phyloP scores from a whole-genome alignment of 1,140 invertebrate genomes.

The Drosophila nikananu region DNA sequence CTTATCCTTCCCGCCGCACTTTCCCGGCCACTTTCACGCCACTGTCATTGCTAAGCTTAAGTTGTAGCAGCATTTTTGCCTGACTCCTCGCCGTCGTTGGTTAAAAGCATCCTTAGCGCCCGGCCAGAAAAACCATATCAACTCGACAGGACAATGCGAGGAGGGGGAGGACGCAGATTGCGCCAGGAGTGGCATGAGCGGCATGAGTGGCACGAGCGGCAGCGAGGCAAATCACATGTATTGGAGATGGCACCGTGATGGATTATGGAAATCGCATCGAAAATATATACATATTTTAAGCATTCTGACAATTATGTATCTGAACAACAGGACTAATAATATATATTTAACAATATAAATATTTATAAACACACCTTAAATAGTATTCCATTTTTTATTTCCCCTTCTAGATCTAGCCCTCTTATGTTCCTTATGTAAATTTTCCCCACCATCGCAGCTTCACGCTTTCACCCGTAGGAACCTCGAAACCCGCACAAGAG shows the following conservation, averaged over 20 bases:
- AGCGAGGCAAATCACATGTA: conserved; percentile 3
- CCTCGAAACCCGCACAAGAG: background rate
- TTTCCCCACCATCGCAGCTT: background rate
- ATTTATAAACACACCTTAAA: background rate
- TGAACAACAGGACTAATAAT: background rate
- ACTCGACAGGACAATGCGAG: conserved; percentile 41
- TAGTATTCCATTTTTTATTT: background rate
- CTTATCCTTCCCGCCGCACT: conserved; percentile 51
- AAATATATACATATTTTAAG: too few relatives aligned
- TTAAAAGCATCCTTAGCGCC: conserved; percentile 69
- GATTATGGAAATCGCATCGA: background rate
- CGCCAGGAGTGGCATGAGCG: background rate
- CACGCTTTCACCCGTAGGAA: background rate
- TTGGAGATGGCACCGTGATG: conserved; percentile 23
- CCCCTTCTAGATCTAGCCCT: background rate
- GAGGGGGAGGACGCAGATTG: background rate
- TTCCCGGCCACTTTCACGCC: conserved; percentile 47
- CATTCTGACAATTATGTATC: too few relatives aligned
- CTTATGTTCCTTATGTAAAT: background rate
- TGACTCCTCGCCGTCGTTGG: conserved; percentile 38
- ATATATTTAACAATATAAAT: background rate
- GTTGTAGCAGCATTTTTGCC: conserved; percentile 65
- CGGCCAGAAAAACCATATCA: conserved; percentile 57
- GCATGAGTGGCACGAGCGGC: background rate
- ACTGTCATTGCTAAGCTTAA: conserved; percentile 76